Conservation (phyloP, 2,888 invertebrate species). For the Mythimna albipuncta region DNA sequence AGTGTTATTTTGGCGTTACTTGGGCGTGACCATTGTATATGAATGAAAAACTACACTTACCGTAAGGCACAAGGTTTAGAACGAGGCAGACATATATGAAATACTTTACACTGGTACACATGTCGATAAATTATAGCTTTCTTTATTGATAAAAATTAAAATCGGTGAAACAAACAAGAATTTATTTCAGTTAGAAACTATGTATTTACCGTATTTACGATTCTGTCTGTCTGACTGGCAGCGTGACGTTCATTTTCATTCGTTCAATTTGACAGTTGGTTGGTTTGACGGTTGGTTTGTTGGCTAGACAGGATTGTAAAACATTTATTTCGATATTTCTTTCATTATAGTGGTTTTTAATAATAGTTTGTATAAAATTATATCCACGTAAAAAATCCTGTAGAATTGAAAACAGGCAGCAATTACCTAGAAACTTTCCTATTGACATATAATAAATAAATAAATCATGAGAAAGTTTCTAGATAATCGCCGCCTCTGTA, state of each 20-base stretch:
- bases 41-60: conserved; percentile 63
- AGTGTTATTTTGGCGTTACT: conserved; percentile 38
- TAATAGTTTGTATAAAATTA: background rate
- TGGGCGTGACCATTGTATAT: conserved; percentile 77
- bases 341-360: conserved; percentile 4
- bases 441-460: too few relatives aligned
- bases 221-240: too few relatives aligned
- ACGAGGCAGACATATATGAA: conserved; percentile 61
- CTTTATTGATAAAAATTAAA: background rate
- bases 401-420: too few relatives aligned
- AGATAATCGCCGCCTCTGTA: too few relatives aligned
- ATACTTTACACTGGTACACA: conserved; percentile 52
- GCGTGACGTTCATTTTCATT: conserved; percentile 2
- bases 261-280: conserved; percentile 25
- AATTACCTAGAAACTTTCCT: too few relatives aligned
- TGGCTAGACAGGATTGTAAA: too few relatives aligned
- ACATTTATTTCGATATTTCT: background rate
- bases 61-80: conserved; percentile 66
- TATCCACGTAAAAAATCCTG: too few relatives aligned
- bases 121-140: conserved; percentile 8
- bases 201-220: background rate
- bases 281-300: too few relatives aligned
- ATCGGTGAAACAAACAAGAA: background rate
- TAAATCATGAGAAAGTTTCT: too few relatives aligned
- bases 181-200: background rate